Conservation (phyloP, 2,113 vertebrate species). For the Butorides virescens region DNA sequence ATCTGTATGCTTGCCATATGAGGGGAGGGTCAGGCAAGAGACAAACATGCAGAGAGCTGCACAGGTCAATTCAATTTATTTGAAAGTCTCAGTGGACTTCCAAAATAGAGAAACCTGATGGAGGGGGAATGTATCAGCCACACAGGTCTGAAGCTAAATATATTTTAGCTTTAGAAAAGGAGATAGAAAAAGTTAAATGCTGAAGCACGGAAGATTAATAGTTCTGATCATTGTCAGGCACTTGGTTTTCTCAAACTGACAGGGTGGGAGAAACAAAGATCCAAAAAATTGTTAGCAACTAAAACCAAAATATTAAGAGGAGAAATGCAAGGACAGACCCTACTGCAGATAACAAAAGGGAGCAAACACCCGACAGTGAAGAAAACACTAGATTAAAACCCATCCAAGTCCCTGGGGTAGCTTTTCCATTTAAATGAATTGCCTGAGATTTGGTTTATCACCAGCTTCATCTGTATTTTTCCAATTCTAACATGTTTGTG, state of each 20-base stretch:
- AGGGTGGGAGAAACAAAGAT: neutral
- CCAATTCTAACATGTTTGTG: neutral
- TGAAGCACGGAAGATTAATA: neutral
- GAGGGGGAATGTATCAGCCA: neutral
- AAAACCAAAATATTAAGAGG: neutral
- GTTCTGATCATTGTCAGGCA: neutral
- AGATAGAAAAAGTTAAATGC: neutral
- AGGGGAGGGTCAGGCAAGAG: constrained; percentile 8
- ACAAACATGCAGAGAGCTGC: neutral
- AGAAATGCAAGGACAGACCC: neutral
- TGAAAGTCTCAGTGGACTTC: neutral
- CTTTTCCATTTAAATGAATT: neutral
- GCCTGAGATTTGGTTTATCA: neutral
- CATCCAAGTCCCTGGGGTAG: neutral
- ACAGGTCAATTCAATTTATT: constrained; percentile 54
- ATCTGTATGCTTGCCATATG: neutral
- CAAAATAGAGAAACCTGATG: constrained; percentile 25
- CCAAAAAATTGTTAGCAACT: neutral
- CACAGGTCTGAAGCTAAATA: neutral
- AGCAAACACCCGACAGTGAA: neutral
- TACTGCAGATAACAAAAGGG: neutral
- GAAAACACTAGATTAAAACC: neutral
- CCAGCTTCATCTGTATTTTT: neutral
- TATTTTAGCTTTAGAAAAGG: neutral
- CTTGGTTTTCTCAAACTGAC: neutral